Evolutionary conservation across 2,888 invertebrate genomes (phyloP).

Genomic region (Habrosyne pyritoides): DNA sequence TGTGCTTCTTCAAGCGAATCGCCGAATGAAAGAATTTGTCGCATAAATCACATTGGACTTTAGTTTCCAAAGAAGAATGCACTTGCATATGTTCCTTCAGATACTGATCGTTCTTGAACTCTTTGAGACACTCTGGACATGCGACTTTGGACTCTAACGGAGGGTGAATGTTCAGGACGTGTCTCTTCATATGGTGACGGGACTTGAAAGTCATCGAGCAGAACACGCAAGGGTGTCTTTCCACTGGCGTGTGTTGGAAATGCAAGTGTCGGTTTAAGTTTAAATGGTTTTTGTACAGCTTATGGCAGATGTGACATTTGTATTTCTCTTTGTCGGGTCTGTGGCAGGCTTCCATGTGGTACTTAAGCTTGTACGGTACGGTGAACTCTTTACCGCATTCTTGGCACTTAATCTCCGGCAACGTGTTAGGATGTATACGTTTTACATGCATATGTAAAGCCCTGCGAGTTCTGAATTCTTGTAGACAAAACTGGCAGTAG

Average conservation of each 20-base stretch:
- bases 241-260: conserved; percentile 68
- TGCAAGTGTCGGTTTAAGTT: conserved; percentile 69
- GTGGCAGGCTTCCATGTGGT: conserved; percentile 68
- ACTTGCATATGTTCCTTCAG: conserved; percentile 77
- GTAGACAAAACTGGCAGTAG: conserved; percentile 72
- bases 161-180: conserved; percentile 74
- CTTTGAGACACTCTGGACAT: conserved; percentile 73
- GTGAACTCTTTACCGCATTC: conserved; percentile 70
- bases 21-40: conserved; percentile 74
- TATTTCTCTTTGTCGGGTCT: conserved; percentile 62
- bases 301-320: conserved; percentile 68
- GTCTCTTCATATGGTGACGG: conserved; percentile 74
- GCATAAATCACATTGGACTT: conserved; percentile 74
- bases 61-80: conserved; percentile 66
- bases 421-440: conserved; percentile 63
- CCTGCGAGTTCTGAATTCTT: conserved; percentile 68
- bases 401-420: conserved; percentile 71
- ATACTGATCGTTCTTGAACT: conserved; percentile 78
- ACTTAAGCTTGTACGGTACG: conserved; percentile 70
- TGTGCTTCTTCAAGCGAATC: conserved; percentile 72
- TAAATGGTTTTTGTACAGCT: conserved; percentile 66
- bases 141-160: conserved; percentile 74
- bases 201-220: conserved; percentile 77
- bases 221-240: conserved; percentile 71
- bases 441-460: conserved; percentile 75